Evolutionary conservation across 2,113 vertebrate genomes (phyloP), one percentile per base, ranked within the genome.

Genomic region (Chaetodon auriga): DNA sequence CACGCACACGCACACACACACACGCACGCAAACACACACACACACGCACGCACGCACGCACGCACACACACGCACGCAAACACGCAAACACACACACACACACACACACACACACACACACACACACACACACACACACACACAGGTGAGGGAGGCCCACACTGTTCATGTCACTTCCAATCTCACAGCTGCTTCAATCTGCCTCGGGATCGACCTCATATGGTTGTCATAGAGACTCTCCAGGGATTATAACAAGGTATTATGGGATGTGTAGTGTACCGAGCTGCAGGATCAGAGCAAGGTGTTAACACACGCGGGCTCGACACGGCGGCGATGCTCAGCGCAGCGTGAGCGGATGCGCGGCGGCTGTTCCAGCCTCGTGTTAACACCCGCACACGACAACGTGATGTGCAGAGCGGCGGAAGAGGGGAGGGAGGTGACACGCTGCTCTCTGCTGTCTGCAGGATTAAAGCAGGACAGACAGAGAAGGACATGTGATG

Each of bases 381-480:
- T 92, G 89, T 87, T 90, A 88, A 90, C 86, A 88, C 86, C 80
- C 71, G 81, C 83, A 81, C 90, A 89, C 51, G 84, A 90, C 87
- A 82, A 61, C 79, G 21, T 73, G 83, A 90, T 84, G 85, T 78
- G 83, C 82, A 78, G 55, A n/a, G 87, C 23, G 21, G 70, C 30
- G 48, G 91, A 86, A 87, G 81, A 79, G 5, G 53, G 45, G 80
- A 81, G 78, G 77, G 74, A 58, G 60, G 75, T 45, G 70, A 87
- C 80, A 63, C 6, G 10, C 36, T 41, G 0, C 77, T 78, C 53
- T 55, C 58, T 12, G 23, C 57, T 0, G 75, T 77, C 77, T 64
- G 58, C 62, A 19, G 80, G 80, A 84, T 80, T 79, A 81, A 64
- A 70, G 73, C 23, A 9, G 51, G 36, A 72, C 36, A 48, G 84